These are phyloP conservation scores for Sialia sialis DNA, from an alignment of 2,113 vertebrate genomes.

Conservation along the genomic window DNA sequence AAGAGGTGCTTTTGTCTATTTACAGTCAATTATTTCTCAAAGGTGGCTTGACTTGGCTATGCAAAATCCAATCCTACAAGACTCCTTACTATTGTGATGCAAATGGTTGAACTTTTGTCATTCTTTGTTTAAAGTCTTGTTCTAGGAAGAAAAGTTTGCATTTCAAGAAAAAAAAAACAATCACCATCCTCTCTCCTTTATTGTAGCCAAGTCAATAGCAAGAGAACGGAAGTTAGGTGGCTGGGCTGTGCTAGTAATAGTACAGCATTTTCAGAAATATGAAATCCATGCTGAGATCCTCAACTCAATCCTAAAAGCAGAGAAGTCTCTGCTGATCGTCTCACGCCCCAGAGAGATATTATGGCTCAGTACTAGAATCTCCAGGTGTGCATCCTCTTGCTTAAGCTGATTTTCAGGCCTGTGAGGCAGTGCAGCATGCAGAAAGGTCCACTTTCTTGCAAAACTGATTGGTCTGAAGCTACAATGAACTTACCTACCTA, in stretches of 20 bases:
- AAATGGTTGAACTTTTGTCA: not conserved
- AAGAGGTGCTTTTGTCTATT: not conserved
- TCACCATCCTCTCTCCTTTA: not conserved
- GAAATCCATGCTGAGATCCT: not conserved
- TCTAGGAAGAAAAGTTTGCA: not conserved
- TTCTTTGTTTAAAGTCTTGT: not conserved
- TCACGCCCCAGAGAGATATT: not conserved
- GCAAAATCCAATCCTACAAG: constrained; percentile 19
- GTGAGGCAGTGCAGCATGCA: not conserved
- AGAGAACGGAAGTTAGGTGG: not conserved
- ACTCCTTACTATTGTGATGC: not conserved
- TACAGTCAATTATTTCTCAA: not conserved
- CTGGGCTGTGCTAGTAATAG: not conserved
- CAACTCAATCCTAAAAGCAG: not conserved
- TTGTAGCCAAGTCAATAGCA: not conserved
- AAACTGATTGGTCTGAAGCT: not conserved
- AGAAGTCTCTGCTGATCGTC: not conserved
- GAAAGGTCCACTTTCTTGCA: not conserved
- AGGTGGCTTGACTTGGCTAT: not conserved
- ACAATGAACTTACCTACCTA: not conserved
- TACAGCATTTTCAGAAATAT: not conserved
- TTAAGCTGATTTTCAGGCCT: not conserved
- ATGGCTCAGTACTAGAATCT: not conserved
- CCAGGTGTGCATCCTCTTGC: not conserved
- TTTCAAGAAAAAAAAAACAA: not conserved